Percentiles rank a stretch among this genome's conserved stretches.
Conservation (phyloP, 1,140 invertebrate species). For the Euwallacea fornicatus region DNA sequence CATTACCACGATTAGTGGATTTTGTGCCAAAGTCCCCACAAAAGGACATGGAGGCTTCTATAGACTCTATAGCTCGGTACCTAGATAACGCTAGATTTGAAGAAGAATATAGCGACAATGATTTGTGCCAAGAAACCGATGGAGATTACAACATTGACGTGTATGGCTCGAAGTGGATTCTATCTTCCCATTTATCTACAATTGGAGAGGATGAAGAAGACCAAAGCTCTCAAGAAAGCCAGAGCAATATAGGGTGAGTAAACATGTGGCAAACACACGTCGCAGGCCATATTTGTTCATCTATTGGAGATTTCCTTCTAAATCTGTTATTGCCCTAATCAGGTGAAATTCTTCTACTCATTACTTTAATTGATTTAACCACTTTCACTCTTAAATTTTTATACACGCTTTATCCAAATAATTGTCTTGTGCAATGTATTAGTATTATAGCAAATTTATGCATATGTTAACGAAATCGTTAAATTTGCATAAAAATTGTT, state of each 20-base stretch:
- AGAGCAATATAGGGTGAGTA: slow-evolving; percentile 40
- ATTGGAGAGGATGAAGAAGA: slow-evolving; percentile 70
- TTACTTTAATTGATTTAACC: too few relatives aligned
- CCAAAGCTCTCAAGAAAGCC: slow-evolving; percentile 14
- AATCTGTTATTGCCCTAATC: too few relatives aligned
- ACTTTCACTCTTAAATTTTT: too few relatives aligned
- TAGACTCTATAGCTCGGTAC: slow-evolving; percentile 49
- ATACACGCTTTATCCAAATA: too few relatives aligned
- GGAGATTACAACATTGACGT: slow-evolving; percentile 42
- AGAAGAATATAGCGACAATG: slow-evolving; percentile 51
- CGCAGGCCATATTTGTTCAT: too few relatives aligned
- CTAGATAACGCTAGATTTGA: slow-evolving; percentile 46
- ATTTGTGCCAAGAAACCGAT: slow-evolving; percentile 50
- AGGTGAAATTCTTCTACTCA: too few relatives aligned
- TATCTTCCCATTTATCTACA: slow-evolving; percentile 59
- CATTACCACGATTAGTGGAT: slow-evolving; percentile 67
- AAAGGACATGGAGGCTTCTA: slow-evolving; percentile 34
- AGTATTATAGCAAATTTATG: too few relatives aligned
- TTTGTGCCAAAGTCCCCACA: slow-evolving; percentile 63
- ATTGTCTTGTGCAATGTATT: too few relatives aligned
- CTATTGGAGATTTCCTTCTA: too few relatives aligned
- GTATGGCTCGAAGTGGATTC: slow-evolving; percentile 47
- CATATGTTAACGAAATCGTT: too few relatives aligned
- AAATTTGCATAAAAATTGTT: too few relatives aligned
- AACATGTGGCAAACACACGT: too few relatives aligned